Base-by-base conservation (phyloP, 2,113 vertebrate species). In the Thunnus thynnus region DNA sequence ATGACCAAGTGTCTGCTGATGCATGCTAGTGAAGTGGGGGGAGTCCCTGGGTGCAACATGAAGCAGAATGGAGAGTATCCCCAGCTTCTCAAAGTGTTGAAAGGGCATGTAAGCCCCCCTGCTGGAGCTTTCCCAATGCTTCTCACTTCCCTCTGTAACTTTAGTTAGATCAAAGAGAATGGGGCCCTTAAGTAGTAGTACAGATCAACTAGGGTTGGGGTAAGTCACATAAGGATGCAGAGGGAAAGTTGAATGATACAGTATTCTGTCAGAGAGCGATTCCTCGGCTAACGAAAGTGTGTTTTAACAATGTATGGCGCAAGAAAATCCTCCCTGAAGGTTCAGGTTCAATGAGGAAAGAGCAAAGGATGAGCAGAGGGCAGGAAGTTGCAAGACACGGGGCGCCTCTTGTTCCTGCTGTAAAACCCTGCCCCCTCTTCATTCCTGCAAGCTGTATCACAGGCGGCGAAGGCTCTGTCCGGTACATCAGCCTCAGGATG, bases 1-100 rank as follows among this genome's bases (percentile, higher is more conserved):
- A 93, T 93, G 93, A 92, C 91, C 90, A 88, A 87, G 80, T 90
- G 92, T 89, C 91, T 93, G 89, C 89, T 86, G 89, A 87, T 90
- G 92, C 88, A 89, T 77, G 80, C 86, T 82, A 86, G 85, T 83
- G 88, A 82, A 89, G 74, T 20, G 46, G 79, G 73, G 68, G 69
- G 77, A 84, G 76, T 89, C 87, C 82, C 84, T 22, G 72, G 89
- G 86, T 91, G 83, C 89, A 88, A 91, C 88, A 91, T 91, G 87
- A 92, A 90, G 86, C 86, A 88, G 89, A 89, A 91, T 91, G 83
- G 63, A 91, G 82, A 92, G 87, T 71, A 88, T 82, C 87, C 80
- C 77, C 56, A 82, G 84, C 72, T 86, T 82, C 82, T 87, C 63
- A 80, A 81, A 91, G 84, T 85, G 86, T 91, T 92, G 90, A 93